phyloP scores from a whole-genome alignment of 2,113 vertebrate species.

The Carassius auratus region DNA sequence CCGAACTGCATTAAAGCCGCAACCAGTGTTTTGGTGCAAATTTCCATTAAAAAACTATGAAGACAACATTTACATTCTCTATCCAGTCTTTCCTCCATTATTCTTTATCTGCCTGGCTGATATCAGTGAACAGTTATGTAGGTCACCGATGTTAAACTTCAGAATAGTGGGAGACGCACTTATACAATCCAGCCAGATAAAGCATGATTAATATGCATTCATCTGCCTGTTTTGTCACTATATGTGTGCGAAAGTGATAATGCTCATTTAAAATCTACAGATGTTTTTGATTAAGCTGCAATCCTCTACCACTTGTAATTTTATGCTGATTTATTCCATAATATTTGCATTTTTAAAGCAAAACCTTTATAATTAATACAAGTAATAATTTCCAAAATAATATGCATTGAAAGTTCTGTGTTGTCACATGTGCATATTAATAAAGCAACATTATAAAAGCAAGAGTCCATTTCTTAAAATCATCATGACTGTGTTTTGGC shows the following conservation, averaged over 20 bases:
- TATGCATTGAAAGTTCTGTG: neutral
- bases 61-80: conserved; percentile 38
- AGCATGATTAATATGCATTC: conserved; percentile 34
- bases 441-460: neutral
- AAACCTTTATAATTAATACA: conserved; percentile 6
- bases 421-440: neutral
- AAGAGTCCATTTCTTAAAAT: neutral
- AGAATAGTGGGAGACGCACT: conserved; percentile 8
- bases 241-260: neutral
- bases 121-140: conserved; percentile 33
- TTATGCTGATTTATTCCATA: neutral
- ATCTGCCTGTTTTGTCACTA: neutral
- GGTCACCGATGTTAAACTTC: conserved; percentile 28
- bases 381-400: neutral
- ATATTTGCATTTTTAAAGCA: neutral
- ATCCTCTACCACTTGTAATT: neutral
- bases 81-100: conserved; percentile 29
- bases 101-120: conserved; percentile 23
- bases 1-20: conserved; percentile 13
- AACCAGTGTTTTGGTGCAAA: conserved; percentile 29
- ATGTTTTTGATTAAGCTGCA: conserved; percentile 27
- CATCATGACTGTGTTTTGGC: neutral
- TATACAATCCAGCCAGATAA: conserved; percentile 8
- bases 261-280: conserved; percentile 25
- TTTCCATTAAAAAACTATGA: conserved; percentile 26